These are phyloP conservation scores for Moxostoma hubbsi DNA, from an alignment of 2,797 vertebrate genomes.

Conservation along the genomic window DNA sequence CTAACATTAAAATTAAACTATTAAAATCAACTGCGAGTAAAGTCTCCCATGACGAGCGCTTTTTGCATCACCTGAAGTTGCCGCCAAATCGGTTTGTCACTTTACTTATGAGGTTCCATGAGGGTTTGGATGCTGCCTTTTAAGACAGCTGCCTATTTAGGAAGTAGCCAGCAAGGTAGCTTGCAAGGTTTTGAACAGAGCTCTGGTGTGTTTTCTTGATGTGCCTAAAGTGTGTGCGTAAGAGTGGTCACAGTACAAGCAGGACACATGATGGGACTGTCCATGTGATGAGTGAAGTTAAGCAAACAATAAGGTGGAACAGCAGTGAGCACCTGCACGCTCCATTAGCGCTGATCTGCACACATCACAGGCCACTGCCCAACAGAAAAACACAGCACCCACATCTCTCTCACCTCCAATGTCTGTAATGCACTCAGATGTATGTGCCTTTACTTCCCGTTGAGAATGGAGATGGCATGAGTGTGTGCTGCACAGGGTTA, in stretches of 20 bases:
- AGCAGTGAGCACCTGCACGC: slow-evolving; percentile 71
- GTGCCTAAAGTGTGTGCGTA: not conserved
- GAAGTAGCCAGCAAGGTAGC: too few species aligned
- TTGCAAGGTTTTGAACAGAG: too few species aligned
- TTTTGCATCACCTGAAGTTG: too few species aligned
- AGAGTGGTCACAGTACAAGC: slow-evolving; percentile 46
- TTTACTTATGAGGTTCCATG: too few species aligned
- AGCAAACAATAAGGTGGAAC: slow-evolving; percentile 78
- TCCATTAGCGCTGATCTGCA: slow-evolving; percentile 73
- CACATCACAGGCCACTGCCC: slow-evolving; percentile 52
- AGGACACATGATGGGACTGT: slow-evolving; percentile 59
- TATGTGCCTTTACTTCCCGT: not conserved
- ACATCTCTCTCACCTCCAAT: not conserved
- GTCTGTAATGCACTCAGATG: not conserved
- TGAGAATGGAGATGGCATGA: slow-evolving; percentile 40
- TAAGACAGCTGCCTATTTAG: too few species aligned
- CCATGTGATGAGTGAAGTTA: slow-evolving; percentile 49
- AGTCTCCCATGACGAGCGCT: too few species aligned
- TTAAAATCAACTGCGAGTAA: too few species aligned
- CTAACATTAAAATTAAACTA: too few species aligned
- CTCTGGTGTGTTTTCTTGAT: too few species aligned
- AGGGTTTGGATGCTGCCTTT: too few species aligned
- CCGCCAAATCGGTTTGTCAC: too few species aligned
- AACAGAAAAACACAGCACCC: slow-evolving; percentile 41
- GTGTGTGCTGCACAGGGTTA: slow-evolving; percentile 1